phyloP scores from a whole-genome alignment of 92 coral and sea anemone species.

The Isaurus tuberculatus region DNA sequence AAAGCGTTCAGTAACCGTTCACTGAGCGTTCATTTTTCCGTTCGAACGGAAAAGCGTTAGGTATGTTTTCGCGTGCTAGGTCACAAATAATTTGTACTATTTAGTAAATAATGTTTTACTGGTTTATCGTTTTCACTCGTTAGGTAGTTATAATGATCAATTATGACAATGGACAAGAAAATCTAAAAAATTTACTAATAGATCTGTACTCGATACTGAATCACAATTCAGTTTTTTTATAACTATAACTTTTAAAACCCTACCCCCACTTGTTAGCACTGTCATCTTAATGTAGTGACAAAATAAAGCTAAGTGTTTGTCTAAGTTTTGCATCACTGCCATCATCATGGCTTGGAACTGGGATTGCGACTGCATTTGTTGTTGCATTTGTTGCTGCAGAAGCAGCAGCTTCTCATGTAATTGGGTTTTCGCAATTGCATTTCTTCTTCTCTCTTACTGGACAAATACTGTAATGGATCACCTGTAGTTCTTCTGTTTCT shows the following conservation, averaged over 20 bases:
- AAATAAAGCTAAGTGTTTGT: neutral
- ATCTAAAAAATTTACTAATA: neutral
- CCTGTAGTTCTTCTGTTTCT: neutral
- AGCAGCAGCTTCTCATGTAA: neutral
- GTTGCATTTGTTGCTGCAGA: neutral
- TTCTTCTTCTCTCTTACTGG: constrained; percentile 1
- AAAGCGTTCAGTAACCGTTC: too few species aligned
- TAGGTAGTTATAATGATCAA: neutral
- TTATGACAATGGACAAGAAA: neutral
- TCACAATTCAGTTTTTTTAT: neutral
- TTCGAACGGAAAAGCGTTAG: too few species aligned
- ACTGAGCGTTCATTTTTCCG: too few species aligned
- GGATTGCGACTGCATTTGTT: neutral
- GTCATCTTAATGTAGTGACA: neutral
- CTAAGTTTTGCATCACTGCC: neutral
- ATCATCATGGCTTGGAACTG: neutral
- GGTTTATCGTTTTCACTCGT: neutral
- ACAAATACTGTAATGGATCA: neutral
- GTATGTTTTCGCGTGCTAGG: too few species aligned
- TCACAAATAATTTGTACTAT: neutral
- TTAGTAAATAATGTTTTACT: neutral
- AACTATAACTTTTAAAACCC: neutral
- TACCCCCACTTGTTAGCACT: neutral
- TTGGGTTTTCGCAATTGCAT: neutral
- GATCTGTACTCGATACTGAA: neutral